phyloP scores from a whole-genome alignment of 2,113 vertebrate genomes.

The Callionymus lyra region DNA sequence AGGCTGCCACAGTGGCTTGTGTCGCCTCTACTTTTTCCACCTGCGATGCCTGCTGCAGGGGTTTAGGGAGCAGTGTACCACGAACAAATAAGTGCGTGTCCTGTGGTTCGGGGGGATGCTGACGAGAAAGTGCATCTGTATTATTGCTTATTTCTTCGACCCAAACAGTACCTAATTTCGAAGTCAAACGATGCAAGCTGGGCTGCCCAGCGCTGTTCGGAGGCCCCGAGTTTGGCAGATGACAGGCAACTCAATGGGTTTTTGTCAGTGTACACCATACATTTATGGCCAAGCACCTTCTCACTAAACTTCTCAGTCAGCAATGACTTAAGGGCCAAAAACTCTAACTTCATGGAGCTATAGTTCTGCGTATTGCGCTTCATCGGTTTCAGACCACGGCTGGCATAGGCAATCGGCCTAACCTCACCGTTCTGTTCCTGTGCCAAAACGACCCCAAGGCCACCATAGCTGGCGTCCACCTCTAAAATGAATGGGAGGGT shows the following conservation, averaged over 20 bases:
- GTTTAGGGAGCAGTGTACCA: background rate
- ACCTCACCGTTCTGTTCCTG: slow-evolving; percentile 2
- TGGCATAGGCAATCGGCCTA: slow-evolving; percentile 5
- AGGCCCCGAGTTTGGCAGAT: slow-evolving; percentile 1
- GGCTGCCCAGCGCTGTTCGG: slow-evolving; percentile 1
- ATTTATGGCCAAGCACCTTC: background rate
- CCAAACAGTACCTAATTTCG: slow-evolving; percentile 1
- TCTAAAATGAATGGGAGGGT: no score
- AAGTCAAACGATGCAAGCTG: slow-evolving; percentile 6
- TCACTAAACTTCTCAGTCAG: slow-evolving; percentile 3
- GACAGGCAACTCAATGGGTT: slow-evolving; percentile 6
- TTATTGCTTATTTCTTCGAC: background rate
- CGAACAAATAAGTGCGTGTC: no score
- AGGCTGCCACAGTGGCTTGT: background rate
- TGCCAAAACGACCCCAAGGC: no score
- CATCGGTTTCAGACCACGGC: background rate
- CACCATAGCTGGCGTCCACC: no score
- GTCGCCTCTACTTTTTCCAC: background rate
- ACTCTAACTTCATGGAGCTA: no score
- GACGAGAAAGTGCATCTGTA: background rate
- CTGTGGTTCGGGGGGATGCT: no score
- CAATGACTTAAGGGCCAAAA: slow-evolving; percentile 3
- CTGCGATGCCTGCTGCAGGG: background rate
- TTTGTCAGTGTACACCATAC: background rate
- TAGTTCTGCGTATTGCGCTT: slow-evolving; percentile 4